A percentile compares a stretch with the other conserved stretches of the same genome.
Evolutionary conservation across 2,113 vertebrate genomes (phyloP).

Genomic region (Muscicapa adusta): DNA sequence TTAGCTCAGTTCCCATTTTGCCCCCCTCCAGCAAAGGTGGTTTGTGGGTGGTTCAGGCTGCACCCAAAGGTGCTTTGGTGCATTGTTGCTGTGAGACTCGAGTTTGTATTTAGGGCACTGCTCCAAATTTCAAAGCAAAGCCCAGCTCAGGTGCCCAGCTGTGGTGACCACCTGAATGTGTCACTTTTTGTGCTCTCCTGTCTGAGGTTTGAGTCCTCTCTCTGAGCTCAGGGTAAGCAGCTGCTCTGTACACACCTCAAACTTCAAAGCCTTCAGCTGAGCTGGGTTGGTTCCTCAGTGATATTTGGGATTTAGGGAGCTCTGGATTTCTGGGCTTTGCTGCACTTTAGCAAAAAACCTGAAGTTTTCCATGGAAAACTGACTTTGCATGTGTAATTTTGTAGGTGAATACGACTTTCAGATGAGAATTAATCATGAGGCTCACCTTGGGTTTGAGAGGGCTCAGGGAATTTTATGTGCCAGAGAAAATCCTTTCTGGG

Average conservation of each 20-base stretch:
- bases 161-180: neutral
- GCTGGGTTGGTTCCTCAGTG: neutral
- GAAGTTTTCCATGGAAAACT: neutral
- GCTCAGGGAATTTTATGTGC: neutral
- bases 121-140: neutral
- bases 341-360: neutral
- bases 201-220: neutral
- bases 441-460: neutral
- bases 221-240: neutral
- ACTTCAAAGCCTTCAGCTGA: neutral
- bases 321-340: neutral
- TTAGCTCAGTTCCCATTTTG: neutral
- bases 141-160: neutral
- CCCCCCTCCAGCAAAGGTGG: too few relatives aligned
- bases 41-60: fast-evolving
- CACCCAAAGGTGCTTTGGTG: neutral
- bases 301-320: neutral
- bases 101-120: neutral
- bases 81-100: fast-evolving
- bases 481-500: neutral
- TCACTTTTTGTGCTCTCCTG: neutral
- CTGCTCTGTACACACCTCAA: fast-evolving
- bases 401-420: neutral
- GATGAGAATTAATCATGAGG: neutral
- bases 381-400: neutral